Evolutionary conservation across 2,113 vertebrate species (phyloP).

Genomic region (Sphyrna mokarran): DNA sequence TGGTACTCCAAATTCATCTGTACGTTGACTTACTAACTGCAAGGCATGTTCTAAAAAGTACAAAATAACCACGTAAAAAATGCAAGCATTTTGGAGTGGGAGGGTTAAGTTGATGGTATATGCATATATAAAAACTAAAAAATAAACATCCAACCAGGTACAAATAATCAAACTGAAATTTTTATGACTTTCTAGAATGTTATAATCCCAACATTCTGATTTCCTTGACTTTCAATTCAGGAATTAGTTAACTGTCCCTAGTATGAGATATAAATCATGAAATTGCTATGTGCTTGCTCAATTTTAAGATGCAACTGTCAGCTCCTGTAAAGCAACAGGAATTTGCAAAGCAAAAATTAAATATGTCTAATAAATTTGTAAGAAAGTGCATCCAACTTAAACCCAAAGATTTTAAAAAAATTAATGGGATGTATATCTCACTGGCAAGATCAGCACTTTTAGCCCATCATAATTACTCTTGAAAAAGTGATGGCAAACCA

Average conservation of each 20-base stretch:
- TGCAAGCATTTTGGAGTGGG: not conserved
- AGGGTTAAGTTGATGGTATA: not conserved
- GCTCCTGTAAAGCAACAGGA: not conserved
- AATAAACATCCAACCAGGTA: not conserved
- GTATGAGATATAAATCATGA: not conserved
- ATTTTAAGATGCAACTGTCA: not conserved
- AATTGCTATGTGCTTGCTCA: not conserved
- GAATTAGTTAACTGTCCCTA: not conserved
- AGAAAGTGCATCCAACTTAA: not conserved
- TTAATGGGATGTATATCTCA: too few relatives aligned
- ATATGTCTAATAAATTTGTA: not conserved
- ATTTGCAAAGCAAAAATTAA: not conserved
- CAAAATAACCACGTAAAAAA: not conserved
- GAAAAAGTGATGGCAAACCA: too few relatives aligned
- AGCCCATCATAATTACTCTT: too few relatives aligned
- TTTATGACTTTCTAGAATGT: not conserved
- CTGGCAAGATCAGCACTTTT: too few relatives aligned
- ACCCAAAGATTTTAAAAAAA: not conserved
- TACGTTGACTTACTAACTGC: not conserved
- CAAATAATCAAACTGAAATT: not conserved
- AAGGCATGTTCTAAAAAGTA: conserved; percentile 20
- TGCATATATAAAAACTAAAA: not conserved
- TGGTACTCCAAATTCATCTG: not conserved
- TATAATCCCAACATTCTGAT: not conserved
- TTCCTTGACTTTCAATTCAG: not conserved